These are phyloP conservation scores for Lasius platythorax DNA, from an alignment of 2,888 invertebrate species.

Conservation along the genomic window DNA sequence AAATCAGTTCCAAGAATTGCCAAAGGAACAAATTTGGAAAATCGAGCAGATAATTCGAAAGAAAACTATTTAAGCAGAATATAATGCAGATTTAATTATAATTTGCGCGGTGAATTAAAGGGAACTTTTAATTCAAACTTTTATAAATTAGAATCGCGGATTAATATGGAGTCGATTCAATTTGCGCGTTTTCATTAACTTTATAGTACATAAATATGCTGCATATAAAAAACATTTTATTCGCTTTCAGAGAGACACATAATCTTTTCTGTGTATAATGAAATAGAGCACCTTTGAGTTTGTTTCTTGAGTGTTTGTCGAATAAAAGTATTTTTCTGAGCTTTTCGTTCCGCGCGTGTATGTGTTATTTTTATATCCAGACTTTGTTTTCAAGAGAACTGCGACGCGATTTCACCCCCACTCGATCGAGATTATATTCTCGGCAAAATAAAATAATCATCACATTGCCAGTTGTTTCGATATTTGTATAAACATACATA, in stretches of 20 bases:
- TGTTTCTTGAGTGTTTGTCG: background rate
- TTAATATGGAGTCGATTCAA: background rate
- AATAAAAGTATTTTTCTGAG: background rate
- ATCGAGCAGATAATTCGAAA: background rate
- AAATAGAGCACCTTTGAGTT: background rate
- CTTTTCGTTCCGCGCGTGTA: background rate
- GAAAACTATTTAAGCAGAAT: background rate
- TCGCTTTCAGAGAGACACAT: background rate
- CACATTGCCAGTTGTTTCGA: background rate
- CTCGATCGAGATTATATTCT: background rate
- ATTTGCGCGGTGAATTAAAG: background rate
- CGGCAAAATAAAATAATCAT: background rate
- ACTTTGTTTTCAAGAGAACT: background rate
- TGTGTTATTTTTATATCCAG: background rate
- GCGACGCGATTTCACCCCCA: background rate
- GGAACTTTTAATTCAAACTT: background rate
- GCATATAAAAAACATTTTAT: conserved; percentile 1
- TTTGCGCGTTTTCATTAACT: background rate
- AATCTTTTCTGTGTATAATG: background rate
- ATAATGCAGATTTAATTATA: background rate
- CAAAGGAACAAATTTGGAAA: background rate
- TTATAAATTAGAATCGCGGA: background rate
- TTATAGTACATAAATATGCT: background rate
- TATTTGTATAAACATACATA: background rate
- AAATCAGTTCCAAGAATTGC: background rate